Percentiles rank a stretch among this genome's conserved stretches.
phyloP scores from a whole-genome alignment of 2,888 invertebrate species.

The Hypsopygia costalis region DNA sequence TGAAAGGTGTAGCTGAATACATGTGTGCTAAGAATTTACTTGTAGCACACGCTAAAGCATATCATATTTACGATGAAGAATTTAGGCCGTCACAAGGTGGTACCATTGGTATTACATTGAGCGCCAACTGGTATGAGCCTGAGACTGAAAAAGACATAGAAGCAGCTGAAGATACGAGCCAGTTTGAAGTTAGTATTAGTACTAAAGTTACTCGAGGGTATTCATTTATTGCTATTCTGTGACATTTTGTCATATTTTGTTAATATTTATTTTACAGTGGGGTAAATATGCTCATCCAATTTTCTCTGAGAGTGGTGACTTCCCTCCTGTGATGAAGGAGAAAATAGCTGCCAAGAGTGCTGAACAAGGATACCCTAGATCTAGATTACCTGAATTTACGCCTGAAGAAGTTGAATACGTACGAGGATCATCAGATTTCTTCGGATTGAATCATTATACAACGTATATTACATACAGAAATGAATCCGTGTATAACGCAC shows the following conservation, averaged over 20 bases:
- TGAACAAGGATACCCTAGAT: conserved; percentile 49
- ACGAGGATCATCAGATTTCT: conserved; percentile 35
- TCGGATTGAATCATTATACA: conserved; percentile 83
- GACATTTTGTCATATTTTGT: too few relatives aligned
- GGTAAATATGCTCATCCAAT: conserved; percentile 80
- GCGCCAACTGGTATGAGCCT: conserved; percentile 72
- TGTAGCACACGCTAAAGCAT: conserved; percentile 72
- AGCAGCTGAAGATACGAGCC: conserved; percentile 47
- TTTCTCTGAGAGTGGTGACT: conserved; percentile 74
- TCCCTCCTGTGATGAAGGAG: conserved; percentile 77
- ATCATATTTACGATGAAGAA: conserved; percentile 45
- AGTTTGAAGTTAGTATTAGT: conserved; percentile 1
- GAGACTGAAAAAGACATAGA: conserved; percentile 52
- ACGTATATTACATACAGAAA: conserved; percentile 34
- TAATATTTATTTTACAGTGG: conserved; percentile 33
- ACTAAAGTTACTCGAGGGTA: too few relatives aligned
- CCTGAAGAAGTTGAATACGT: conserved; percentile 42
- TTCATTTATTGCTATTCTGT: too few relatives aligned
- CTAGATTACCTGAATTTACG: conserved; percentile 60
- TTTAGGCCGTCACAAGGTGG: conserved; percentile 46
- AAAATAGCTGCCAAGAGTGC: conserved; percentile 66
- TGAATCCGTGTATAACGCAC: conserved; percentile 14
- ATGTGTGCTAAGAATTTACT: conserved; percentile 63
- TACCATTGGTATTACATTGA: conserved; percentile 64
- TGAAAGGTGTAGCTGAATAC: conserved; percentile 59